Base-by-base conservation (phyloP, 2,113 vertebrate species). In the Aplodontia rufa region DNA sequence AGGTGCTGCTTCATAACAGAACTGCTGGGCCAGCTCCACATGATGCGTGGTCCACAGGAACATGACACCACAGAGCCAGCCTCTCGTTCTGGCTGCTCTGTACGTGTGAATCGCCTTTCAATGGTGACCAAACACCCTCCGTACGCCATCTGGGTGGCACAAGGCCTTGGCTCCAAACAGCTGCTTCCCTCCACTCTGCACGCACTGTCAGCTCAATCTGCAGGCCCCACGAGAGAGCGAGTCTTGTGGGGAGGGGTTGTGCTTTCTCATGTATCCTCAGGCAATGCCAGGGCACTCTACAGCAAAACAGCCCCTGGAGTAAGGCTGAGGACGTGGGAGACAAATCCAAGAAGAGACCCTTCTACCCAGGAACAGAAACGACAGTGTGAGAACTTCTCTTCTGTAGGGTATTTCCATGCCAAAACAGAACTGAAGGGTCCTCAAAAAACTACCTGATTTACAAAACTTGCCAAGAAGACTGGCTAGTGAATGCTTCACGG, bases 211-310 rank as follows among this genome's bases (percentile, higher is more conserved):
- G 98, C 98, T 96, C 98, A 95, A 72, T 72, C 5, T 93, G 93
- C 91, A 98, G 97, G 96, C 98, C 98, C 98, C 98, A 98, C 94
- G 97, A 93, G 97, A 98, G 95, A 97, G 47, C 37, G 24, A 78
- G 76, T 98, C 98, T 93, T 95, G 72, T 98, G 97, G 97, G 98
- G 98, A 98, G 97, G 98, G 98, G 88, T 37, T 60, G 98, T 97
- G 98, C 98, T n/a, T 89, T 96, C 97, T 97, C 92, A 88, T 98
- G 85, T 98, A 93, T 98, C 98, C 98, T 98, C 98, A 98, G 97
- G 97, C 98, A 98, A 98, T 98, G 98, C 98, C 98, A 98, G 97
- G 94, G 98, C 91, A 85, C 97, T 97, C 91, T 51, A 97, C 14
- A 37, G 86, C 92, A 87, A 85, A 97, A 96, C 97, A 97, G 98